These are phyloP conservation scores for Baronia brevicornis DNA, from an alignment of 2,888 invertebrate species.

Conservation along the genomic window DNA sequence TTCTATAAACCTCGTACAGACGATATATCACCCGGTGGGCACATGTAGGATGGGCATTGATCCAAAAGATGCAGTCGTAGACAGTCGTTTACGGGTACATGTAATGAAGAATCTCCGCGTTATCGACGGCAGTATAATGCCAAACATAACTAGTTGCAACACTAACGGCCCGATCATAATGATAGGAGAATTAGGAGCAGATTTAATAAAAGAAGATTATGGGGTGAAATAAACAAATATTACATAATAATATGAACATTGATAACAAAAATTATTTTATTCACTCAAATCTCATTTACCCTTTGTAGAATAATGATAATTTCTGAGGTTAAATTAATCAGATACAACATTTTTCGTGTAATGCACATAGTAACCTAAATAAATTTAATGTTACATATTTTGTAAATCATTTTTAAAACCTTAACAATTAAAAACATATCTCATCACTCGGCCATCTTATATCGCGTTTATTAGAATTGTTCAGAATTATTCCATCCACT, in stretches of 20 bases:
- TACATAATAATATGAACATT: background rate
- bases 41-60: slow-evolving; percentile 76
- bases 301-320: no score
- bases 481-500: no score
- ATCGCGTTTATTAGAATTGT: no score
- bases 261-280: background rate
- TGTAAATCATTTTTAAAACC: no score
- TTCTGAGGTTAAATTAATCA: no score
- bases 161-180: slow-evolving; percentile 86
- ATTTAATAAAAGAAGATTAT: slow-evolving; percentile 78
- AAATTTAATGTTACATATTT: no score
- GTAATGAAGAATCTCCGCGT: slow-evolving; percentile 80
- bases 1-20: slow-evolving; percentile 54
- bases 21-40: slow-evolving; percentile 82
- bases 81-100: slow-evolving; percentile 78
- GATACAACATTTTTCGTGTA: no score
- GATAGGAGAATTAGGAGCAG: slow-evolving; percentile 86
- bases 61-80: slow-evolving; percentile 38
- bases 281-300: no score
- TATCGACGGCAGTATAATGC: slow-evolving; percentile 87
- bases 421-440: no score
- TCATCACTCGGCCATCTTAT: no score
- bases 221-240: background rate
- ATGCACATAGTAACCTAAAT: no score
- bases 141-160: slow-evolving; percentile 82